Conservation (phyloP, 1,140 invertebrate genomes). For the Panulirus ornatus region DNA sequence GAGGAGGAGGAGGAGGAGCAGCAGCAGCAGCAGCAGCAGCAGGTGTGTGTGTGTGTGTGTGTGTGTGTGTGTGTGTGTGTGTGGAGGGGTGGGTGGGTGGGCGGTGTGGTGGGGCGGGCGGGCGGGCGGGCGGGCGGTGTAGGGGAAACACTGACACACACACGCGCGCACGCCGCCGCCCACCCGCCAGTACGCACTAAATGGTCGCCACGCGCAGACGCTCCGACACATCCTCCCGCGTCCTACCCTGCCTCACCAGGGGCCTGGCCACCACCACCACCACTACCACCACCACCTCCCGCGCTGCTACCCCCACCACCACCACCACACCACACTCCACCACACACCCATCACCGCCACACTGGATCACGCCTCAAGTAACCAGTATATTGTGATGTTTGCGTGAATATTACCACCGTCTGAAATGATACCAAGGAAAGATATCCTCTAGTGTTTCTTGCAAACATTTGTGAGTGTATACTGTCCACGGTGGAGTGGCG, state of each 20-base stretch:
- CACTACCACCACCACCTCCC: not conserved
- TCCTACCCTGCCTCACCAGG: not conserved
- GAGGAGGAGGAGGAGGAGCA: not conserved
- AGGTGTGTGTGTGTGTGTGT: not conserved
- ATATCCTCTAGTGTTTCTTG: not conserved
- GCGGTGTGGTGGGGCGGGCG: not conserved
- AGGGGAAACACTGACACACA: conserved; percentile 45
- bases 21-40: not conserved
- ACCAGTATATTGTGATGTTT: not conserved
- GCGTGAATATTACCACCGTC: not conserved
- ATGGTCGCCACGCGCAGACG: conserved; percentile 62
- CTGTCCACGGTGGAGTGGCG: conserved; percentile 31
- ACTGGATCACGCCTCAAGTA: not conserved
- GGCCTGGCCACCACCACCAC: not conserved
- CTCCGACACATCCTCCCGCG: conserved; percentile 13
- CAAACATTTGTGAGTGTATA: not conserved
- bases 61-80: not conserved
- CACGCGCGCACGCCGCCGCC: conserved; percentile 14
- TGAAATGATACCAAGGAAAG: conserved; percentile 2
- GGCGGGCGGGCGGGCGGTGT: conserved; percentile 30
- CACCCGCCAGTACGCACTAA: conserved; percentile 67
- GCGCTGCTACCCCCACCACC: conserved; percentile 9
- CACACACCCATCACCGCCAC: not conserved
- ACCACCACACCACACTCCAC: conserved; percentile 10
- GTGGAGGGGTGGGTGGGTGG: not conserved